Evolutionary conservation across 2,113 vertebrate genomes (phyloP).

Genomic region (Pampusana beccarii): DNA sequence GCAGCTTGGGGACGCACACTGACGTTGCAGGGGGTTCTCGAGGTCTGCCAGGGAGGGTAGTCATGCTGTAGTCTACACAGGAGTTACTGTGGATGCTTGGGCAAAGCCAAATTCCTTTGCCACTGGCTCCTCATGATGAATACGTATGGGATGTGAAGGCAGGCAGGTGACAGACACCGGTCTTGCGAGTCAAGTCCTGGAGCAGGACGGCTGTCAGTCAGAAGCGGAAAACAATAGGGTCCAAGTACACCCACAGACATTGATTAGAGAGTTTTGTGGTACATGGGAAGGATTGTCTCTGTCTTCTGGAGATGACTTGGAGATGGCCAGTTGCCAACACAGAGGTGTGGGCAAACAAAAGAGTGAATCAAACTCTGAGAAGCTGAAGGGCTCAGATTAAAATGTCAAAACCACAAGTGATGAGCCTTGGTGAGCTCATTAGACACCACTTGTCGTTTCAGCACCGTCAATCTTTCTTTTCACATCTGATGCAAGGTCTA

Average conservation of each 20-base stretch:
- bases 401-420: background rate
- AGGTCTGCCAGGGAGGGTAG: background rate
- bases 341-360: background rate
- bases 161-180: background rate
- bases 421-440: background rate
- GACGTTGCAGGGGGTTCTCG: background rate
- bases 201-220: background rate
- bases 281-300: background rate
- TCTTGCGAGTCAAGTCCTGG: background rate
- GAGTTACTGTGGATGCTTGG: background rate
- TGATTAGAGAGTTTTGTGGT: background rate
- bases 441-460: background rate
- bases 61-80: background rate
- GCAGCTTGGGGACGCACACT: background rate
- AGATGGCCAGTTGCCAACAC: background rate
- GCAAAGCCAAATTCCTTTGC: background rate
- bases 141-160: background rate
- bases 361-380: background rate
- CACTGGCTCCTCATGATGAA: background rate
- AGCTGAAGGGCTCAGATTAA: background rate
- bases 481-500: background rate
- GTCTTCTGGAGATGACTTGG: background rate
- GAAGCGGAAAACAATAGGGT: background rate
- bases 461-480: conserved; percentile 13
- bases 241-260: background rate